Conservation (phyloP, 2,888 invertebrate species). For the Caradrina kadenii region DNA sequence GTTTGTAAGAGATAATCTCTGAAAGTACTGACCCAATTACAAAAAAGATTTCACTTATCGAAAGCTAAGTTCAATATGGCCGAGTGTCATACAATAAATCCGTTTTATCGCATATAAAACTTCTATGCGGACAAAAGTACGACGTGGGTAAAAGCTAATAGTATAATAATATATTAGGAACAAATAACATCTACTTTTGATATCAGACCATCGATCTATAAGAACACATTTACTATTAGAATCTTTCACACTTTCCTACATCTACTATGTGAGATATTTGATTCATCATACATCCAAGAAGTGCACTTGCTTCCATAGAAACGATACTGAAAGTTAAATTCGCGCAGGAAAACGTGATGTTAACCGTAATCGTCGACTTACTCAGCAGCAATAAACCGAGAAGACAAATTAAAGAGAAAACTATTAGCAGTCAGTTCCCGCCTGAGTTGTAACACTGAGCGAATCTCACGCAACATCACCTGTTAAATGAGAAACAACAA, state of each 20-base stretch:
- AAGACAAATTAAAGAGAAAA: slow-evolving; percentile 48
- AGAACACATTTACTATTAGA: background rate
- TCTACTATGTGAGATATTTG: background rate
- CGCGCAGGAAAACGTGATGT: slow-evolving; percentile 15
- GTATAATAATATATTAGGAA: no score
- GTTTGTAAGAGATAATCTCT: no score
- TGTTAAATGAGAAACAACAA: slow-evolving; percentile 51
- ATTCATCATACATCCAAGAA: background rate
- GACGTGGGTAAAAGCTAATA: no score
- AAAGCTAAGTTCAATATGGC: no score
- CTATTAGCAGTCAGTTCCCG: slow-evolving; percentile 30
- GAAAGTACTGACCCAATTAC: no score
- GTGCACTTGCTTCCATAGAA: background rate
- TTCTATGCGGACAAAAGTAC: no score
- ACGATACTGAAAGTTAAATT: background rate
- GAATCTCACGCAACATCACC: slow-evolving; percentile 47
- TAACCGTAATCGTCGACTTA: slow-evolving; percentile 22
- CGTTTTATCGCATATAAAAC: no score
- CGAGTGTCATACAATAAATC: no score
- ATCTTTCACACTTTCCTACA: background rate
- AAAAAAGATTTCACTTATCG: no score
- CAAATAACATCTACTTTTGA: background rate
- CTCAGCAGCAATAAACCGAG: slow-evolving; percentile 29
- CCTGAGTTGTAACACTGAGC: slow-evolving; percentile 43
- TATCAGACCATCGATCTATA: background rate